These are phyloP conservation scores for Pherbina coryleti DNA, from an alignment of 2,888 invertebrate genomes.

Conservation along the genomic window DNA sequence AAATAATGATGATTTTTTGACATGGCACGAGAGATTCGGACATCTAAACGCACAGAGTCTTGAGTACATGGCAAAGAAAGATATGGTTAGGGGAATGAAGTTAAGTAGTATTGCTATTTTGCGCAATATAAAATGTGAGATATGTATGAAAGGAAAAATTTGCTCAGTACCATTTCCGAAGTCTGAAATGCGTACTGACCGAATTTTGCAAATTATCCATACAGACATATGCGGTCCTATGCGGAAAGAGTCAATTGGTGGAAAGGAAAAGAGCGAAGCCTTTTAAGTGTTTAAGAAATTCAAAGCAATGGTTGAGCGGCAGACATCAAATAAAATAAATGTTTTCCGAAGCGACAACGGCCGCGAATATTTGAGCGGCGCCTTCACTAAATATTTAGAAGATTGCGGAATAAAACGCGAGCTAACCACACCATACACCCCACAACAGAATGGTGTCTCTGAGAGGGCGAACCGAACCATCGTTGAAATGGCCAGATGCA, in stretches of 20 bases:
- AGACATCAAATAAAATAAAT: conserved; percentile 14
- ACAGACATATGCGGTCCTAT: conserved; percentile 44
- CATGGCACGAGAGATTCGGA: too few relatives aligned
- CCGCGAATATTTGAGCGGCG: conserved; percentile 13
- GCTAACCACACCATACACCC: conserved; percentile 32
- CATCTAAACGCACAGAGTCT: conserved; percentile 39
- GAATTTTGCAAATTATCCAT: conserved; percentile 39
- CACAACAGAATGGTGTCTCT: conserved; percentile 43
- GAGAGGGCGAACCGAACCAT: conserved; percentile 43
- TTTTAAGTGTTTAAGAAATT: conserved; percentile 34
- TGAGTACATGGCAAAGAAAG: conserved; percentile 33
- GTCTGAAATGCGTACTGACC: conserved; percentile 1
- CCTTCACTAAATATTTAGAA: not conserved
- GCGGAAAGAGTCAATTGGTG: conserved; percentile 29
- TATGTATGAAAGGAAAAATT: conserved; percentile 41
- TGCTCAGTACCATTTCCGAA: conserved; percentile 18
- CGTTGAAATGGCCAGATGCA: conserved; percentile 44
- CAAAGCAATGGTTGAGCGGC: conserved; percentile 18
- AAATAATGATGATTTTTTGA: too few relatives aligned
- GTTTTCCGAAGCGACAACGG: conserved; percentile 21
- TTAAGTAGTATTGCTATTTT: not conserved
- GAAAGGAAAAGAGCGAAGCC: conserved; percentile 19
- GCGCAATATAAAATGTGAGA: conserved; percentile 27
- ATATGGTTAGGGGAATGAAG: too few relatives aligned
- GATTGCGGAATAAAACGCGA: conserved; percentile 4